Evolutionary conservation across 2,797 vertebrate species (phyloP).

Genomic region (Eremophila alpestris): DNA sequence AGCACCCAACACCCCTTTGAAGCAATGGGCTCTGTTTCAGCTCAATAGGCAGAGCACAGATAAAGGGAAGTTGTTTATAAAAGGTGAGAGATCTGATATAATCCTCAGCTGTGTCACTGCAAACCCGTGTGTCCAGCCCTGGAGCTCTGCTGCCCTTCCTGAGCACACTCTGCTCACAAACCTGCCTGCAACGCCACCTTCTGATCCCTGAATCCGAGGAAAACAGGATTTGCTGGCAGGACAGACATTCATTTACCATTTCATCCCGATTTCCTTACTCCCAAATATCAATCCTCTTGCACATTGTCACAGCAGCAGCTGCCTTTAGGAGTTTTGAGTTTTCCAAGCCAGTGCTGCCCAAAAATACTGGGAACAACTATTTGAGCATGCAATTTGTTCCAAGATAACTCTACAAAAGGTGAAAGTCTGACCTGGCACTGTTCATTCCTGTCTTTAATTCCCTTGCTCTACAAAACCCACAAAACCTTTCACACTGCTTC

Average conservation of each 20-base stretch:
- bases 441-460: background rate
- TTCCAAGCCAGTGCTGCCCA: background rate
- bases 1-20: background rate
- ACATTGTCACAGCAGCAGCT: background rate
- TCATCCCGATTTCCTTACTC: background rate
- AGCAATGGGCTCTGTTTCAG: background rate
- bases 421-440: background rate
- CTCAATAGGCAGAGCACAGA: background rate
- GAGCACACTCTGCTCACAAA: background rate
- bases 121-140: background rate
- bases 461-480: background rate
- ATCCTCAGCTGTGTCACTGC: background rate
- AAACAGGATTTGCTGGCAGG: background rate
- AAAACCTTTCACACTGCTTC: background rate
- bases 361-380: background rate
- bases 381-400: background rate
- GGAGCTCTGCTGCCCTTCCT: background rate
- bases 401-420: background rate
- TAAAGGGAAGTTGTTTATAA: background rate
- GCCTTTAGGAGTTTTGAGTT: background rate
- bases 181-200: background rate
- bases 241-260: background rate
- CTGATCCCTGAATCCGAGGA: background rate
- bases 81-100: background rate
- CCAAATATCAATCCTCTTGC: background rate